Percentiles rank a stretch among this genome's conserved stretches.
Conservation (phyloP, 2,113 vertebrate species). For the Sapayoa aenigma region DNA sequence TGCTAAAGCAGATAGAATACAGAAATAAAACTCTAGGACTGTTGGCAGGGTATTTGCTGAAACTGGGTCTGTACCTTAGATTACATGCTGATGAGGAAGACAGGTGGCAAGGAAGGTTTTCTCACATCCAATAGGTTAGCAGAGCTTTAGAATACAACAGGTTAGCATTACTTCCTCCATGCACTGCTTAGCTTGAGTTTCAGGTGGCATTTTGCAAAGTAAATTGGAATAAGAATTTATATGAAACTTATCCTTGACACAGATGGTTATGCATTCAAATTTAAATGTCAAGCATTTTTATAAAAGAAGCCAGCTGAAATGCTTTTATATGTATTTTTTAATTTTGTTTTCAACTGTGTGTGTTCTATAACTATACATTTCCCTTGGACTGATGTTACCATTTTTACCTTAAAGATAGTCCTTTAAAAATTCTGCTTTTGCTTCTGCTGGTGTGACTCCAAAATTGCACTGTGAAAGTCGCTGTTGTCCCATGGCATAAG, state of each 20-base stretch:
- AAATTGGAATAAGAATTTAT: background rate
- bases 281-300: slow-evolving; percentile 29
- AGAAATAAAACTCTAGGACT: background rate
- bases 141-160: background rate
- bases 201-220: background rate
- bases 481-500: background rate
- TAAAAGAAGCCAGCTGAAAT: background rate
- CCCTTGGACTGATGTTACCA: background rate
- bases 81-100: background rate
- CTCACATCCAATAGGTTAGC: background rate
- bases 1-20: background rate
- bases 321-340: background rate
- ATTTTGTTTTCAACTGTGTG: background rate
- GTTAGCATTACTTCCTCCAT: background rate
- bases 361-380: background rate
- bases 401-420: background rate
- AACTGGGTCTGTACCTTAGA: background rate
- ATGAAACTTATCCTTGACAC: background rate
- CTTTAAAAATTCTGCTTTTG: background rate
- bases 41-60: background rate
- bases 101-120: background rate
- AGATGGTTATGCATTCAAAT: slow-evolving; percentile 25
- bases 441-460: background rate
- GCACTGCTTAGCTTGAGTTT: background rate
- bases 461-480: background rate